Base-by-base conservation (phyloP, 1,140 invertebrate genomes). In the Hypsibius dujardini region DNA sequence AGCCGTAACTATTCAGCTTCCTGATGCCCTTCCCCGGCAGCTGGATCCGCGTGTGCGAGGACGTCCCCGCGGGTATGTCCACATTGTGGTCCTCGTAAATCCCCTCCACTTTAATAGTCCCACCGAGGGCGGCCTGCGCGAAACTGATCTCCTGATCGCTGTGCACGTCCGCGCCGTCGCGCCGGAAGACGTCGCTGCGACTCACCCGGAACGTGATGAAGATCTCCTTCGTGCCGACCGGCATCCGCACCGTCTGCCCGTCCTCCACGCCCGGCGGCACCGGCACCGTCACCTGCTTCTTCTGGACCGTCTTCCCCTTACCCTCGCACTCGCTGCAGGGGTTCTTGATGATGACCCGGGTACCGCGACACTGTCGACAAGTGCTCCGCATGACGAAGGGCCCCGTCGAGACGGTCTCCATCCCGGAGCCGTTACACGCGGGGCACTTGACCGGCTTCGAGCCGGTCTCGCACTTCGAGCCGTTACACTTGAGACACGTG, bases 351-450 rank as follows among this genome's bases (percentile, higher is more conserved):
- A 88, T 84, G 77, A 89, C 84, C 71, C 88, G 84, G 0, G 86
- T 56, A 2, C 96, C 96, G 76, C 90, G 85, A 80, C 96, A 99
- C 75, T 88, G 86, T 73, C 92, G 83, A 79, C 96, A 99, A 0
- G 95, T 96, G 7, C 89, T 89, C 70, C 92, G 84, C 92, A 98
- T 97, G 28, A 98, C 87, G 82, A 98, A 98, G 59, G 94, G 93
- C 47, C 95, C 84, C 73, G 88, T 89, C 15, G 86, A 87, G 70
- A 92, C 87, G 46, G 88, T 91, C 79, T 92, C 92, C 87, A 94
- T 91, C 71, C 95, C 95, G 42, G 92, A 92, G n/a, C 95, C 96
- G 83, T 95, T 92, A 80, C 96, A 99, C 76, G 89, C 87, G 1
- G 85, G 85, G 79, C 96, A 99, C 72, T 84, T 85, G 1, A 86